phyloP scores from a whole-genome alignment of 2,113 vertebrate genomes.

The Oryzias melastigma region DNA sequence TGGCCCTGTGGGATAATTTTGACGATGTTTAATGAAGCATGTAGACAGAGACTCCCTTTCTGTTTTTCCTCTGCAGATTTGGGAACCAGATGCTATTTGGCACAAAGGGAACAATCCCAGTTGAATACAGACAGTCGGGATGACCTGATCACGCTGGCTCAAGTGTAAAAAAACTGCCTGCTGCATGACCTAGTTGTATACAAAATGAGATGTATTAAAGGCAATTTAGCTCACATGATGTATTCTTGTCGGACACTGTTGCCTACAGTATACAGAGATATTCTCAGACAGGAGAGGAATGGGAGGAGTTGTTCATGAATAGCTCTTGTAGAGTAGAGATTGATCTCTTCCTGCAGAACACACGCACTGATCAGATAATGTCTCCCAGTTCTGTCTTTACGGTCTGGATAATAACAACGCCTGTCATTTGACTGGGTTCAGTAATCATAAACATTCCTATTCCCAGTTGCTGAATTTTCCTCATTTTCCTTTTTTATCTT shows the following conservation, averaged over 20 bases:
- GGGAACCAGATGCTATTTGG: conserved; percentile 51
- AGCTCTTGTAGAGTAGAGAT: conserved; percentile 33
- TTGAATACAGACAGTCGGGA: conserved; percentile 29
- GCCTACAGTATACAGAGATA: conserved; percentile 15
- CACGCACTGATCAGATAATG: conserved; percentile 36
- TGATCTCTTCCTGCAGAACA: conserved; percentile 42
- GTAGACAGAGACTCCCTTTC: conserved; percentile 24
- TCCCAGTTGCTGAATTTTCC: conserved; percentile 25
- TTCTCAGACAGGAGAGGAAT: conserved; percentile 28
- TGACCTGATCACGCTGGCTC: conserved; percentile 35
- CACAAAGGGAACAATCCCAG: conserved; percentile 34
- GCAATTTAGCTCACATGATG: conserved; percentile 14
- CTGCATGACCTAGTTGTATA: conserved; percentile 3
- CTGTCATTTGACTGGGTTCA: conserved; percentile 21
- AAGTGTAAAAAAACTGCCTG: conserved; percentile 1
- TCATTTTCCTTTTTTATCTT: conserved; percentile 15
- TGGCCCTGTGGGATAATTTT: conserved; percentile 22
- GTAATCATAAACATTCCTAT: conserved; percentile 14
- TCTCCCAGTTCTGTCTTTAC: conserved; percentile 19
- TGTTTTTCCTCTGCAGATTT: conserved; percentile 41
- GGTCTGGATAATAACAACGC: conserved; percentile 10
- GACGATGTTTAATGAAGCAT: conserved; percentile 41
- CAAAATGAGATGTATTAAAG: conserved; percentile 5
- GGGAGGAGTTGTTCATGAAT: conserved; percentile 35
- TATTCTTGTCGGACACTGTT: background rate